Percentiles rank a stretch among this genome's conserved stretches.
phyloP scores from a whole-genome alignment of 2,113 vertebrate genomes.

The Cynopterus brachyotis region DNA sequence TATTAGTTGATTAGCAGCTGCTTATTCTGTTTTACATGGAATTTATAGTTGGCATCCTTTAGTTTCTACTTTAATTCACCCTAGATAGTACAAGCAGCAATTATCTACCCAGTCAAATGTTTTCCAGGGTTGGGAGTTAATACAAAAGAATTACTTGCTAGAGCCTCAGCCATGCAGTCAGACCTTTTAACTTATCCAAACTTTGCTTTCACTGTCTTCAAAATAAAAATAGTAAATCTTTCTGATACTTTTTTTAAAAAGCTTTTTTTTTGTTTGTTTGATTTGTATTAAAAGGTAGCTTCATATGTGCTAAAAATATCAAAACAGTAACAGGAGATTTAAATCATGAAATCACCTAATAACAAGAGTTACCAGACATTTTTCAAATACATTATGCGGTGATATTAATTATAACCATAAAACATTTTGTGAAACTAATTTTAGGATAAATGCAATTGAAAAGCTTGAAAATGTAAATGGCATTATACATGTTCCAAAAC shows the following conservation, averaged over 20 bases:
- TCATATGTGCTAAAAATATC: neutral
- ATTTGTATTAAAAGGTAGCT: slow-evolving; percentile 3
- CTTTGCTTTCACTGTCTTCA: neutral
- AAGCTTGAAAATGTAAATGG: slow-evolving; percentile 33
- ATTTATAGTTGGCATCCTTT: slow-evolving; percentile 27
- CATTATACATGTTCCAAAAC: neutral
- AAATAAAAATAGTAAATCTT: slow-evolving; percentile 2
- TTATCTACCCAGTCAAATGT: neutral
- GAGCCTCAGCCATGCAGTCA: neutral
- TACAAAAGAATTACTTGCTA: slow-evolving; percentile 22
- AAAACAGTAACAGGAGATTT: slow-evolving; percentile 13
- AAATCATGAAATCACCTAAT: slow-evolving; percentile 26
- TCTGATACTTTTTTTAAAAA: neutral
- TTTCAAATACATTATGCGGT: neutral
- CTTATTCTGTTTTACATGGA: neutral
- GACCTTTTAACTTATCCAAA: neutral
- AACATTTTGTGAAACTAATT: slow-evolving; percentile 10
- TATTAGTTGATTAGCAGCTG: neutral
- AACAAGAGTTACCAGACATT: neutral
- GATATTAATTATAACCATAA: neutral
- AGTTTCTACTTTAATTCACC: slow-evolving; percentile 1
- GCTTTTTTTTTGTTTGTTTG: neutral
- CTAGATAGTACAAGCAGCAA: neutral
- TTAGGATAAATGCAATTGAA: slow-evolving; percentile 50
- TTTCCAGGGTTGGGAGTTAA: neutral